These are phyloP conservation scores for Dryococelus australis DNA, from an alignment of 2,888 invertebrate species.

Conservation along the genomic window DNA sequence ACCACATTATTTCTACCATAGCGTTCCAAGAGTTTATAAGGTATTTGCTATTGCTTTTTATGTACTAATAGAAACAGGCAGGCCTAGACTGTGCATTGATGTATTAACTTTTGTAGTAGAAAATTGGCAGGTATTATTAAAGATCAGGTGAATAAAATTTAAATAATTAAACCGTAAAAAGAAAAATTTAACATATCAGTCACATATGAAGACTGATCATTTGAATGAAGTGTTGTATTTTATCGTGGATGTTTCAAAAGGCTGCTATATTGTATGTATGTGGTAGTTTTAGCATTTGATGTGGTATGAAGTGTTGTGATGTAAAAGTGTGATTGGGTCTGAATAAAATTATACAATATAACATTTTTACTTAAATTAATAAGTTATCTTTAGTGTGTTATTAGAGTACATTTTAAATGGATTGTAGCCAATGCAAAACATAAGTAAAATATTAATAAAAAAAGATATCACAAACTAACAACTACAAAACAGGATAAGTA, in stretches of 20 bases:
- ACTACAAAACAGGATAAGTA: too few relatives aligned
- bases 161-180: neutral
- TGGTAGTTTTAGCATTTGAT: neutral
- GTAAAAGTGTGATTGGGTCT: too few relatives aligned
- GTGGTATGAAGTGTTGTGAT: neutral
- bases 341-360: too few relatives aligned
- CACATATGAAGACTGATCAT: neutral
- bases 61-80: neutral
- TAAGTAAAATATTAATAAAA: too few relatives aligned
- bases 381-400: too few relatives aligned
- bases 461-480: too few relatives aligned
- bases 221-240: neutral
- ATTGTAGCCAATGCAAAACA: too few relatives aligned
- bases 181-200: neutral
- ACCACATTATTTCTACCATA: neutral
- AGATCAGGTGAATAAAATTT: neutral
- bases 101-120: neutral
- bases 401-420: too few relatives aligned
- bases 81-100: neutral
- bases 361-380: too few relatives aligned
- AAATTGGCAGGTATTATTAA: neutral
- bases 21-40: neutral
- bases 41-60: neutral
- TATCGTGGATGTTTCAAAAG: neutral
- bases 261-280: neutral